These are phyloP conservation scores for Ascidia mentula DNA, from an alignment of 23 tunicate species.

Conservation along the genomic window DNA sequence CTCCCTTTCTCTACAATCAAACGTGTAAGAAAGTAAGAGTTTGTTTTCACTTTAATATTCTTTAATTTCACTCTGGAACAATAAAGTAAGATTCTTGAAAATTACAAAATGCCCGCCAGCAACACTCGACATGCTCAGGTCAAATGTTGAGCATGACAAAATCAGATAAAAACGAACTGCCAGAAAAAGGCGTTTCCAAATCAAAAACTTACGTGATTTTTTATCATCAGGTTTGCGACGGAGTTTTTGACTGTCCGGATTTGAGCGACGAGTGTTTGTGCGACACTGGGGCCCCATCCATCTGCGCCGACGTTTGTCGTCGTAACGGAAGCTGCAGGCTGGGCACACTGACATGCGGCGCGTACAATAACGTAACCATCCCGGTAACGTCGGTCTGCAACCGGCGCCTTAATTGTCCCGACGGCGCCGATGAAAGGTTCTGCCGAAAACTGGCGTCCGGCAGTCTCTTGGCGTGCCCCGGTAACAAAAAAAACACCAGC, in stretches of 20 bases:
- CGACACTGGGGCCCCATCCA: slow-evolving; percentile 7
- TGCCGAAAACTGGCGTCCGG: slow-evolving; percentile 16
- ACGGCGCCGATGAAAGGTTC: slow-evolving; percentile 33
- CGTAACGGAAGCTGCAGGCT: slow-evolving; percentile 15
- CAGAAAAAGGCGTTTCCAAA: no score
- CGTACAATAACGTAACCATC: not conserved
- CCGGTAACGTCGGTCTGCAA: slow-evolving; percentile 27
- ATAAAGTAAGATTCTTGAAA: no score
- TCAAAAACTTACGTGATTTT: not conserved
- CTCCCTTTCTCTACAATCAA: no score
- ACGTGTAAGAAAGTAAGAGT: no score
- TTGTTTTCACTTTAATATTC: no score
- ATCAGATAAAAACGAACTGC: no score
- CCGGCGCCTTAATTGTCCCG: slow-evolving; percentile 31
- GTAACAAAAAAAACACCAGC: slow-evolving; percentile 4
- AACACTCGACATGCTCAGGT: no score
- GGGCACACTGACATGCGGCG: slow-evolving; percentile 36
- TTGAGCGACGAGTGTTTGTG: slow-evolving; percentile 65
- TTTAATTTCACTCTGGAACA: no score
- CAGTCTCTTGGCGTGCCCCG: slow-evolving; percentile 33
- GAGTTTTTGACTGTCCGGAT: slow-evolving; percentile 55
- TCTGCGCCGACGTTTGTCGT: slow-evolving; percentile 30
- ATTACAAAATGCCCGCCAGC: no score
- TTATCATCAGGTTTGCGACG: slow-evolving; percentile 45
- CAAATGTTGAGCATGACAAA: no score